phyloP scores from a whole-genome alignment of 1,140 invertebrate species.

The Ectropis grisescens region DNA sequence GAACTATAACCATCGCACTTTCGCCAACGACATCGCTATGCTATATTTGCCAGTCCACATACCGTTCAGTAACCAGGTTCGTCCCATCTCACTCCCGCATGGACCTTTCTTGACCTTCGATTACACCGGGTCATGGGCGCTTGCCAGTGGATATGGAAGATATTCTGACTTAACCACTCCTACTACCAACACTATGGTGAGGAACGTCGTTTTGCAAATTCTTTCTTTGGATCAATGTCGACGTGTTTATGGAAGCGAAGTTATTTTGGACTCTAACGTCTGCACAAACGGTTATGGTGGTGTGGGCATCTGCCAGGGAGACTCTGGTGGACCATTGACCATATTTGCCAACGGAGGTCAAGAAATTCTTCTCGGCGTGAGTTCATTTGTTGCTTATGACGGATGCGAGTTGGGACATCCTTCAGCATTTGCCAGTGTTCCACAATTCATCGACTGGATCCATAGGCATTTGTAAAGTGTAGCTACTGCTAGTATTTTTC shows the following conservation, averaged over 20 bases:
- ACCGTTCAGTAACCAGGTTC: constrained; percentile 16
- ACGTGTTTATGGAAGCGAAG: constrained; percentile 16
- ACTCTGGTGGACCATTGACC: constrained; percentile 38
- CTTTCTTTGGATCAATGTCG: constrained; percentile 25
- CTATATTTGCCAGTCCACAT: constrained; percentile 22
- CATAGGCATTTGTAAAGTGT: constrained; percentile 16
- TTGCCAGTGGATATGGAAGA: constrained; percentile 33
- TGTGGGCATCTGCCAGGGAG: constrained; percentile 41
- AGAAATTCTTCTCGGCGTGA: constrained; percentile 31
- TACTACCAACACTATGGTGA: constrained; percentile 23
- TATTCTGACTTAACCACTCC: constrained; percentile 30
- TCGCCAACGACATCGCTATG: constrained; percentile 43
- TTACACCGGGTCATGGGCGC: constrained; percentile 17
- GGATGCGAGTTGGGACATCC: constrained; percentile 33
- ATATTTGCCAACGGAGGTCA: constrained; percentile 14
- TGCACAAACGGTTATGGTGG: constrained; percentile 33
- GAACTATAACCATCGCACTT: constrained; percentile 21
- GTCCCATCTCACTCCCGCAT: constrained; percentile 21
- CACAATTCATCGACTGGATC: constrained; percentile 29
- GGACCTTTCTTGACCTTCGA: constrained; percentile 15
- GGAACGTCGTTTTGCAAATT: constrained; percentile 26
- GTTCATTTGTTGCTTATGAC: constrained; percentile 32
- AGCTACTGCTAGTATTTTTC: neutral
- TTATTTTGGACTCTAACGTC: constrained; percentile 37
- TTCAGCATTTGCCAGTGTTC: constrained; percentile 31